These are phyloP conservation scores for Echinarachnius parma DNA, from an alignment of 53 echinoderm and acorn worm genomes.

Conservation along the genomic window DNA sequence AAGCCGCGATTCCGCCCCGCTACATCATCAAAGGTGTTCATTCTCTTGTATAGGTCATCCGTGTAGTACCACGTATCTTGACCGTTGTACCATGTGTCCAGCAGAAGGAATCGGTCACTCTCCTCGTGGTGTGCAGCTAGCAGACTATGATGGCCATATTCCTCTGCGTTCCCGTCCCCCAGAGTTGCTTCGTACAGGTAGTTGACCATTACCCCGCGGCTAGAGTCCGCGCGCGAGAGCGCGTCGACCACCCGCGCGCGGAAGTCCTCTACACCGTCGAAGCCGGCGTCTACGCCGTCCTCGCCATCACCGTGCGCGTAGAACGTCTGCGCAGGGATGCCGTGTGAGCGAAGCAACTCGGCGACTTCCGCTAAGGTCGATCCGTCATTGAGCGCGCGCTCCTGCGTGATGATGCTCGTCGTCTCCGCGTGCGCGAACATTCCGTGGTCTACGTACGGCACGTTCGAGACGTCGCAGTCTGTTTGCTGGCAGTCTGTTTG, in stretches of 20 bases:
- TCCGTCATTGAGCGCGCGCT: constrained; percentile 20
- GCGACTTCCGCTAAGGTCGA: constrained; percentile 32
- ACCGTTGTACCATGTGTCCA: constrained; percentile 32
- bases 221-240: constrained; percentile 18
- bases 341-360: constrained; percentile 31
- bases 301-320: constrained; percentile 6
- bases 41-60: constrained; percentile 10
- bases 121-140: constrained; percentile 48
- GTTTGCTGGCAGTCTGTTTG: no score
- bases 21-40: constrained; percentile 42
- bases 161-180: neutral
- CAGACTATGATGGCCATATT: constrained; percentile 43
- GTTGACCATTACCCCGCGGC: constrained; percentile 35
- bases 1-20: constrained; percentile 24
- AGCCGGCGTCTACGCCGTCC: no score
- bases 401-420: neutral
- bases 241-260: constrained; percentile 21
- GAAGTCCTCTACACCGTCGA: constrained; percentile 44
- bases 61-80: constrained; percentile 21
- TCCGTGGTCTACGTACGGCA: constrained; percentile 29
- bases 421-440: constrained; percentile 45
- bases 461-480: constrained; percentile 12
- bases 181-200: constrained; percentile 13
- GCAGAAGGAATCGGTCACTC: constrained; percentile 39
- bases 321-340: constrained; percentile 3